A percentile compares a stretch with the other conserved stretches of the same genome.
Conservation (phyloP, 2,888 invertebrate species). For the Apotomis turbidana region DNA sequence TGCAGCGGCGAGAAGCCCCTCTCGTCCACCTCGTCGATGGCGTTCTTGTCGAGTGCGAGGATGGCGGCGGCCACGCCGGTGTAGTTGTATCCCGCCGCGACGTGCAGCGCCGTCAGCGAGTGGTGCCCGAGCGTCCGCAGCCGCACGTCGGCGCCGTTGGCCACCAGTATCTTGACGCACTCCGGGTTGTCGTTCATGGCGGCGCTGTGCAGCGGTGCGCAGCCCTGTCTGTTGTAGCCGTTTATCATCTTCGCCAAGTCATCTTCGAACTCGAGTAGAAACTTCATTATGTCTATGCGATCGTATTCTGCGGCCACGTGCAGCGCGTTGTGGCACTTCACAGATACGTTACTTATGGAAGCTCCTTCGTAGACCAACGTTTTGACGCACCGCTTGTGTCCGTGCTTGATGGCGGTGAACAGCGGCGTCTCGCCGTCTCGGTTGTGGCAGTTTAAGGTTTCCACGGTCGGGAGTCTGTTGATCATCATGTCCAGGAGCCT, state of each 20-base stretch:
- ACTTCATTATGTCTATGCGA: conserved; percentile 4
- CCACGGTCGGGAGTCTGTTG: neutral
- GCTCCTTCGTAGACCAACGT: conserved; percentile 17
- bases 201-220: conserved; percentile 7
- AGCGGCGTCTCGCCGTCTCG: conserved; percentile 6
- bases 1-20: conserved; percentile 16
- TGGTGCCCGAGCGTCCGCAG: neutral
- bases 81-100: conserved; percentile 4
- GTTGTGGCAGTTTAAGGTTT: neutral
- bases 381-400: conserved; percentile 4
- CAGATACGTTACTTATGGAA: conserved; percentile 1
- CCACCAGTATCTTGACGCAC: conserved; percentile 6
- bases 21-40: conserved; percentile 14
- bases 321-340: neutral
- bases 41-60: neutral
- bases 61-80: neutral
- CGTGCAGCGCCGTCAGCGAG: conserved; percentile 6
- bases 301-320: conserved; percentile 14
- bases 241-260: conserved; percentile 8
- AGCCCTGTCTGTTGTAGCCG: neutral
- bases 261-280: conserved; percentile 14
- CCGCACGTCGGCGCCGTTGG: neutral
- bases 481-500: conserved; percentile 9
- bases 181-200: conserved; percentile 12
- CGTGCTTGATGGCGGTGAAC: conserved; percentile 11